Base-by-base conservation (phyloP, 2,113 vertebrate species). In the Ciconia stormi region DNA sequence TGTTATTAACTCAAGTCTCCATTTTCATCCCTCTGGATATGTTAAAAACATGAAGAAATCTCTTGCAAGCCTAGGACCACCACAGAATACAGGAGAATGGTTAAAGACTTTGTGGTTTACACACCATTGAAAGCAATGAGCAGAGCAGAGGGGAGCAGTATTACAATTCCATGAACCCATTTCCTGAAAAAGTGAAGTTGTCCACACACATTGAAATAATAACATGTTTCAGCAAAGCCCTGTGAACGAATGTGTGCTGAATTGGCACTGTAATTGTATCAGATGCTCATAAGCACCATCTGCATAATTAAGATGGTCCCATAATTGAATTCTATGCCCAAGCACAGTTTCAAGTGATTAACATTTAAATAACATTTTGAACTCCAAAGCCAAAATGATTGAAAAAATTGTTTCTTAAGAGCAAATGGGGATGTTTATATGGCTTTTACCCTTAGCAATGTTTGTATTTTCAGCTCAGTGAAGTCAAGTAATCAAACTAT, bases 311-410 rank as follows among this genome's bases (percentile, higher is more conserved):
- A 97, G 95, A 95, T 90, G 86, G 91, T 87, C 83, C 87, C 59
- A 40, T 94, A 96, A 95, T 87, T 95, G 90, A 97, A 97, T 95
- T 95, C 97, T 95, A 96, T 92, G 96, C 83, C 87, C 84, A 80
- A 95, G 52, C 66, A 94, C 86, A 93, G 82, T 93, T 96, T 97
- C 95, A 96, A 97, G 93, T 93, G 95, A 96, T 97, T 97, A 96
- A 93, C 89, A 96, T 95, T 95, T 93, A 96, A 97, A 95, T 88
- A 96, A 95, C 93, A 86, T 91, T 94, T 92, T 95, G 89, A 97
- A 96, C 87, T 97, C 63, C 59, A 80, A 91, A 90, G 32, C 38
- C 65, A 84, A 89, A 97, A 97, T 56, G 46, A 90, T n/a, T 56
- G 89, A 84, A 97, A 96, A 97, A 94, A 79, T 16, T 71, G 65